These are phyloP conservation scores for Helicoverpa assulta DNA, from an alignment of 2,888 invertebrate species.

Conservation along the genomic window DNA sequence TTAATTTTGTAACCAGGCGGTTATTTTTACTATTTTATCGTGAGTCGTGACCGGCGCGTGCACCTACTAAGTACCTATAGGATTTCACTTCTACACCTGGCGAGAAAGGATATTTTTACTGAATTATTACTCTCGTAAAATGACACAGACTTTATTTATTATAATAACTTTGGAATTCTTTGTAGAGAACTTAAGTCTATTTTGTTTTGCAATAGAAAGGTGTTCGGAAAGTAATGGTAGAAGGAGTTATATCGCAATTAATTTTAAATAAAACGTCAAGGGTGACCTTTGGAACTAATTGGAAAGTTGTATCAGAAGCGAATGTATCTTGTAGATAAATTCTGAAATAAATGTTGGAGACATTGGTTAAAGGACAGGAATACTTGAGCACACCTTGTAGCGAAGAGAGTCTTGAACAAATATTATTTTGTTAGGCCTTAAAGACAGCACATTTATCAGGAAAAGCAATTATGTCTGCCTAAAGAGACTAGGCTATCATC, in stretches of 20 bases:
- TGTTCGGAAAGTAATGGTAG: conserved; percentile 13
- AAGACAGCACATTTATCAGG: no score
- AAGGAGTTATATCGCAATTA: conserved; percentile 36
- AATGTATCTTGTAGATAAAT: conserved; percentile 2
- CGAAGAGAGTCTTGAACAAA: not conserved
- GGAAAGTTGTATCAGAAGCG: conserved; percentile 4
- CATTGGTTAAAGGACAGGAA: not conserved
- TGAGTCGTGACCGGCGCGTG: conserved; percentile 59
- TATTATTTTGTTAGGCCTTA: not conserved
- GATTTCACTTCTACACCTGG: conserved; percentile 56
- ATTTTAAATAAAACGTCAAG: conserved; percentile 32
- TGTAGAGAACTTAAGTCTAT: conserved; percentile 23
- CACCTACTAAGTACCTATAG: conserved; percentile 37
- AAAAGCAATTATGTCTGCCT: no score
- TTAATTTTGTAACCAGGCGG: conserved; percentile 59
- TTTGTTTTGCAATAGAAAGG: conserved; percentile 1
- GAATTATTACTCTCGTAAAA: conserved; percentile 33
- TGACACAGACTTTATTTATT: conserved; percentile 44
- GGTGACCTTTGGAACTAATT: conserved; percentile 41
- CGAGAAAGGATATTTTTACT: conserved; percentile 41
- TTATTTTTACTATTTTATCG: conserved; percentile 64
- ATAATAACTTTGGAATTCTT: conserved; percentile 26
- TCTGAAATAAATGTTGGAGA: conserved; percentile 1
- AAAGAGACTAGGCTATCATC: no score
- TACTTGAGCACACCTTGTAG: not conserved